Conservation (phyloP, 2,797 vertebrate species). For the Peromyscus aztecus region DNA sequence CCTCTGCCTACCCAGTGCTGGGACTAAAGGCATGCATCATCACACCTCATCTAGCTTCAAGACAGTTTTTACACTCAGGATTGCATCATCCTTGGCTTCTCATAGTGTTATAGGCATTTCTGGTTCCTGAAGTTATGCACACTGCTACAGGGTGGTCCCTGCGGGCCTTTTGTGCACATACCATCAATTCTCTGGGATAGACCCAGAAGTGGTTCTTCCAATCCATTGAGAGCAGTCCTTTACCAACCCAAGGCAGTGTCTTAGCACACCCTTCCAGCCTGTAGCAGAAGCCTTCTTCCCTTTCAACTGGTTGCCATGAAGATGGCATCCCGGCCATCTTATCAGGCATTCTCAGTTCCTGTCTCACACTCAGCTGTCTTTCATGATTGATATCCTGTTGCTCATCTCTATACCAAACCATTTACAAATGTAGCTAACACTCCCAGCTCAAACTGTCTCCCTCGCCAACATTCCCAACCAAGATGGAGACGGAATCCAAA, state of each 20-base stretch:
- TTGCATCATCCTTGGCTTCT: neutral
- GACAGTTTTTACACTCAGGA: neutral
- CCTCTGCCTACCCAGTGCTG: neutral
- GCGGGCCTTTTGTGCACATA: neutral
- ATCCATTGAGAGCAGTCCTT: neutral
- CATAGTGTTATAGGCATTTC: neutral
- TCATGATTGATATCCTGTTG: neutral
- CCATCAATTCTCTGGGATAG: neutral
- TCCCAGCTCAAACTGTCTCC: neutral
- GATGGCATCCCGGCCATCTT: too few relatives aligned
- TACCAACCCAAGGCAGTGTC: neutral
- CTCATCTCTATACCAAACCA: neutral
- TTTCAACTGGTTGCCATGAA: too few relatives aligned
- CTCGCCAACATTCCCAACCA: too few relatives aligned
- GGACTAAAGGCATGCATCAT: accelerated
- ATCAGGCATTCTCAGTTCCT: neutral
- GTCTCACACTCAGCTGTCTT: neutral
- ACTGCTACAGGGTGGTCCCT: neutral
- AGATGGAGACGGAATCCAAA: neutral
- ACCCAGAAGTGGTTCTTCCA: neutral
- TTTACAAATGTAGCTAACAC: neutral
- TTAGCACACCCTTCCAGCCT: too few relatives aligned
- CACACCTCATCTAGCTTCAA: neutral
- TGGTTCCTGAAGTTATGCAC: neutral
- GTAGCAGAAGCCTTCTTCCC: neutral